Evolutionary conservation across 2,797 vertebrate genomes (phyloP).

Genomic region (Chrosomus eos): DNA sequence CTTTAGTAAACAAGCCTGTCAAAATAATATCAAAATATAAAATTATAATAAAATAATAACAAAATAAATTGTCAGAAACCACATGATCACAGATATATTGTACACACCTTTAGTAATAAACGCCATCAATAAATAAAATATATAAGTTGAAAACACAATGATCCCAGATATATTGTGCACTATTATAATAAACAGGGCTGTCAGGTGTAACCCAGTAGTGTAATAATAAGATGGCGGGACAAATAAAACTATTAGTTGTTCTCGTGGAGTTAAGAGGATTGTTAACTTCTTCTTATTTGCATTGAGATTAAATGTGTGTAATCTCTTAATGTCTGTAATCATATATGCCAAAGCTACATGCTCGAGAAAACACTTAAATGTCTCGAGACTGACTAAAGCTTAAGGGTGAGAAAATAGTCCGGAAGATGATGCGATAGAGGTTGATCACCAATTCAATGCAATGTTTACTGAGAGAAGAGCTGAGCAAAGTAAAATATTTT

Average conservation of each 20-base stretch:
- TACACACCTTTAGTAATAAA: neutral
- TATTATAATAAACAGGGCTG: neutral
- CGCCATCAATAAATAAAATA: fast-evolving
- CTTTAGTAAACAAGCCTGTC: neutral
- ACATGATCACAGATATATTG: slow-evolving; percentile 22
- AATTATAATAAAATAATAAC: neutral
- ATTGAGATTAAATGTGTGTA: slow-evolving; percentile 24
- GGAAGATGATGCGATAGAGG: neutral
- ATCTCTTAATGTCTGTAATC: slow-evolving; percentile 21
- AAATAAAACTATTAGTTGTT: neutral
- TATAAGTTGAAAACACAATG: neutral
- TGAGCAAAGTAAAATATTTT: neutral
- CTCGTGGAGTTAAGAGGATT: slow-evolving; percentile 20
- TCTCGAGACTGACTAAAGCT: neutral
- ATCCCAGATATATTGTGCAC: slow-evolving; percentile 30
- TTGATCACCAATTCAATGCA: neutral
- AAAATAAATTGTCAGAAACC: neutral
- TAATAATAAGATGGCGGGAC: neutral
- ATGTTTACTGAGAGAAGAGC: neutral
- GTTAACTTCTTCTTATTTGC: slow-evolving; percentile 27
- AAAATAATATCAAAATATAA: neutral
- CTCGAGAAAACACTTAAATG: neutral
- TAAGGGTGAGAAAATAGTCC: neutral
- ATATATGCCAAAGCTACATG: slow-evolving; percentile 9
- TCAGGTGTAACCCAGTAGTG: slow-evolving; percentile 15